phyloP scores from a whole-genome alignment of 2,113 vertebrate species.

The Lonchura striata region DNA sequence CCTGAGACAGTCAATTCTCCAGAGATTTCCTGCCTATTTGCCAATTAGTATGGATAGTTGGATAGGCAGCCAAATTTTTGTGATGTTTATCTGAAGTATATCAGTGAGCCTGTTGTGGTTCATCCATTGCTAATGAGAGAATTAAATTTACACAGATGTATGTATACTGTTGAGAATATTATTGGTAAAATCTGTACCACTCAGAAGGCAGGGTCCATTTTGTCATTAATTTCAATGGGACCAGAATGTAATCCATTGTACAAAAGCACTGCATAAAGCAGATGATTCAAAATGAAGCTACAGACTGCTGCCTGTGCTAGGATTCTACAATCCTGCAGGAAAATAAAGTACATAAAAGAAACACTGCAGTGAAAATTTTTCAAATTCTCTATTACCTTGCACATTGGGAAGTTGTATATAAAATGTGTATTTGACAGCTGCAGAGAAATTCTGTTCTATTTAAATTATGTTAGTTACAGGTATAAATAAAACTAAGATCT shows the following conservation, averaged over 20 bases:
- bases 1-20: background rate
- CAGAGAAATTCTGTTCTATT: background rate
- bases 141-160: background rate
- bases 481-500: background rate
- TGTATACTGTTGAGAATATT: background rate
- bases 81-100: background rate
- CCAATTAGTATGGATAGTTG: background rate
- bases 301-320: background rate
- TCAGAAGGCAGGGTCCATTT: background rate
- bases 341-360: background rate
- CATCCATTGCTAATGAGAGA: conserved; percentile 19
- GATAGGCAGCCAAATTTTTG: background rate
- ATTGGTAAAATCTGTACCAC: background rate
- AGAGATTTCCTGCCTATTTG: background rate
- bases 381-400: background rate
- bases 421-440: background rate
- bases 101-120: background rate
- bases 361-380: background rate
- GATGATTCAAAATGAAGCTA: background rate
- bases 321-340: background rate
- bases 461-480: background rate
- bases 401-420: background rate
- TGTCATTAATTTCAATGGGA: background rate
- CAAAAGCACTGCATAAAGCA: background rate
- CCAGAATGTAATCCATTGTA: background rate